A percentile compares a stretch with the other conserved stretches of the same genome.
Evolutionary conservation across 2,888 invertebrate genomes (phyloP).

Genomic region (Frankliniella intonsa): DNA sequence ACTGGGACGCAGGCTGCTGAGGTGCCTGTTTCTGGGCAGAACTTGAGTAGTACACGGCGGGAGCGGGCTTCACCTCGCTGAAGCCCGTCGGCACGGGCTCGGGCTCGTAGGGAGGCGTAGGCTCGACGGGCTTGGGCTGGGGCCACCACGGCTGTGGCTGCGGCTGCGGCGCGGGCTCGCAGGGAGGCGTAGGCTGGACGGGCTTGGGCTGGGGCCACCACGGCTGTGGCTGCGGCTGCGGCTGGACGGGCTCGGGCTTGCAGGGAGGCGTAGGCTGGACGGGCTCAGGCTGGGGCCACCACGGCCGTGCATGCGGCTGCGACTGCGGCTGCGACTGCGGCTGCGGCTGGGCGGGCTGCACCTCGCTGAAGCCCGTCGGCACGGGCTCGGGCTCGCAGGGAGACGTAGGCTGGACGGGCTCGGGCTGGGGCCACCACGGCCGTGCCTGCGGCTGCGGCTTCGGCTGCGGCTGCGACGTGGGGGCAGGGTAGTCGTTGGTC

Average conservation of each 20-base stretch:
- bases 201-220: background rate
- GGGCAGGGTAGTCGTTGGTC: background rate
- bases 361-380: background rate
- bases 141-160: background rate
- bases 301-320: background rate
- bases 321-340: background rate
- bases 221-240: background rate
- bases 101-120: no score
- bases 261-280: background rate
- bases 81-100: background rate
- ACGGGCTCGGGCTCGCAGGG: background rate
- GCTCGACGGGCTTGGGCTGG: background rate
- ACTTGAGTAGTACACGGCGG: no score
- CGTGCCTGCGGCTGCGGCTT: background rate
- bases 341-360: background rate
- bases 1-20: background rate
- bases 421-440: background rate
- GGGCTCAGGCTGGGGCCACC: background rate
- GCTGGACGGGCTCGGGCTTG: background rate
- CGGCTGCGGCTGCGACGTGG: background rate
- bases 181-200: no score
- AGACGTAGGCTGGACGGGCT: background rate
- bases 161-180: background rate
- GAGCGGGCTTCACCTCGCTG: no score
- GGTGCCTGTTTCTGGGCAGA: no score